Evolutionary conservation across 2,113 vertebrate species (phyloP), one percentile per base, ranked within the genome.

Genomic region (Cheirogaleus medius): DNA sequence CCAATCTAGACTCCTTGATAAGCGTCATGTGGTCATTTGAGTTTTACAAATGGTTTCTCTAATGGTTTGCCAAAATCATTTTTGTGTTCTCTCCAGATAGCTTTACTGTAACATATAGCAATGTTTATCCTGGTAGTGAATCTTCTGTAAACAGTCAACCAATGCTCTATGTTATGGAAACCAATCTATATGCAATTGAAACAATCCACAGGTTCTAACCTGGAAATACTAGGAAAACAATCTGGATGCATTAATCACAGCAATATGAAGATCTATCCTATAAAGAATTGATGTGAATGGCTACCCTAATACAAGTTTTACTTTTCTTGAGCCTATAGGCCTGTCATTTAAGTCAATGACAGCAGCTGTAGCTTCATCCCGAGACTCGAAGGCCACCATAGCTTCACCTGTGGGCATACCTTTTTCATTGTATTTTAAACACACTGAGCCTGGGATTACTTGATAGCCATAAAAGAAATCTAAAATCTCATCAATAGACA

Each of bases 401-500:
- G 99, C 99, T 99, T 99, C 99, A 23, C 99, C 99, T 81, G 99
- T 99, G 92, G 99, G 99, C 98, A 99, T 98, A 93, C 99, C 99
- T 98, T 99, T 99, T n/a, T 99, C 99, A 96, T 99, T 99, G 97
- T 99, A 99, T 97, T 99, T 99, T 97, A 99, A 99, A 97, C 99
- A 99, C 47, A 99, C 99, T 32, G 99, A 99, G 86, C 99, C 99
- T 86, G 99, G 99, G 93, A 99, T 99, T 95, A 99, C 99, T 98
- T 99, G 99, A 98, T 99, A 99, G 64, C 99, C 99, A 87, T 99
- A 99, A 98, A 99, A 99, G 98, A 99, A 99, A 99, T 99, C 99
- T 98, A 99, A 98, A 97, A 99, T 99, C 98, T 99, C 99, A 98
- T 99, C 99, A 90, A 99, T 99, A 1, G 99, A 99, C 86, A 99